Conservation (phyloP, 1,140 invertebrate species). For the Paraescarpia echinospica region DNA sequence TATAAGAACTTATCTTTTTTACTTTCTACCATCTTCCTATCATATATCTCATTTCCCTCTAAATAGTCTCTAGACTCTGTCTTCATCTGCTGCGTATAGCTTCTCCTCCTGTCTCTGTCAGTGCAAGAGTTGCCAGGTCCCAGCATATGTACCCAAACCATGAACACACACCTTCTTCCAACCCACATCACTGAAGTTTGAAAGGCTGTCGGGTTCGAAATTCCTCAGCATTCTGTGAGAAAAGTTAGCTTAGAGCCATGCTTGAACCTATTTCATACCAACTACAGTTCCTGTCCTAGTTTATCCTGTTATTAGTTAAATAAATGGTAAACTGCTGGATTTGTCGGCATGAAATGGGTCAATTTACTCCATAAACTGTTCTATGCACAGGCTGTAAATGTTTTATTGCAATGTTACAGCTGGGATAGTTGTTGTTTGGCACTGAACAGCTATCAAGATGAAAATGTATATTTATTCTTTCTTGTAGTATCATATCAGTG, state of each 20-base stretch:
- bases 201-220: too few relatives aligned
- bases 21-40: neutral
- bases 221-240: too few relatives aligned
- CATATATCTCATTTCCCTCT: neutral
- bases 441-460: neutral
- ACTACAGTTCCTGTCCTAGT: too few relatives aligned
- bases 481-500: neutral
- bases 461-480: neutral
- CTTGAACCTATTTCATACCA: too few relatives aligned
- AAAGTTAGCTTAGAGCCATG: too few relatives aligned
- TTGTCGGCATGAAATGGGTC: too few relatives aligned
- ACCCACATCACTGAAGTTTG: neutral
- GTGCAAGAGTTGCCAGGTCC: too few relatives aligned
- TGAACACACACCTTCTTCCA: neutral
- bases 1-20: too few relatives aligned
- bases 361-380: neutral
- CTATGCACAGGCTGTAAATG: neutral
- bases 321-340: too few relatives aligned
- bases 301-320: too few relatives aligned
- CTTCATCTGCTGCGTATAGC: neutral
- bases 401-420: neutral
- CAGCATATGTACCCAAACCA: neutral
- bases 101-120: neutral
- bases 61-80: neutral
- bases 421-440: neutral